Percentiles rank a stretch among this genome's conserved stretches.
These are phyloP conservation scores for Caiman crocodilus DNA, from an alignment of 2,797 vertebrate species.

Conservation along the genomic window DNA sequence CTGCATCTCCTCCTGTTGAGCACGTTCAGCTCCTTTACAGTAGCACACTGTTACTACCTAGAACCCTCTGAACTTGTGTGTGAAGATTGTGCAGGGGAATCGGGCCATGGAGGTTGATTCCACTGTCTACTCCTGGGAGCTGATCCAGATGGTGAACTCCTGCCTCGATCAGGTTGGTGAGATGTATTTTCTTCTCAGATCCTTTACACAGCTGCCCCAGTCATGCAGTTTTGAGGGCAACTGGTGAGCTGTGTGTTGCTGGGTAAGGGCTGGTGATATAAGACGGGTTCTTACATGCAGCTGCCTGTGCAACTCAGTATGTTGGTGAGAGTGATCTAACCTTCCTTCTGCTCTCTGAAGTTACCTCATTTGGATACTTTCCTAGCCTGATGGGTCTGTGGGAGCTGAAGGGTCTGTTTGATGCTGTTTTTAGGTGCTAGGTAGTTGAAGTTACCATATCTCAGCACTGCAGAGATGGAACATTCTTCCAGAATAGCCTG, in stretches of 20 bases:
- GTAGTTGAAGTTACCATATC: not conserved
- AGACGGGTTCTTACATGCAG: not conserved
- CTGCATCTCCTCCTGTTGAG: not conserved
- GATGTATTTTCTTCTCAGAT: slow-evolving; percentile 19
- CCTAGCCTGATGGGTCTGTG: not conserved
- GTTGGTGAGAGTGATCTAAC: not conserved
- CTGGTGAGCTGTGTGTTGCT: not conserved
- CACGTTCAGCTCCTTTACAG: not conserved
- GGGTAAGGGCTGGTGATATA: not conserved
- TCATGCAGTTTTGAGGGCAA: not conserved
- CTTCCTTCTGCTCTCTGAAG: not conserved
- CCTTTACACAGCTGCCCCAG: not conserved
- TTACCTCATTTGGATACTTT: not conserved
- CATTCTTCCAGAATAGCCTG: not conserved
- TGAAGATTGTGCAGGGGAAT: slow-evolving; percentile 99
- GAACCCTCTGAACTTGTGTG: slow-evolving; percentile 98
- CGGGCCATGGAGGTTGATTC: slow-evolving; percentile 95
- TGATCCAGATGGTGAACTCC: slow-evolving; percentile 92
- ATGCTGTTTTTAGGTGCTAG: not conserved
- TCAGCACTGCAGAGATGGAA: not conserved
- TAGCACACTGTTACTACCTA: slow-evolving; percentile 70
- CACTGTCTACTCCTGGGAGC: slow-evolving; percentile 87
- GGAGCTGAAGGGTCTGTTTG: not conserved
- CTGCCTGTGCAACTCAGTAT: not conserved
- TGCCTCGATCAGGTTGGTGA: slow-evolving; percentile 93